These are phyloP conservation scores for Barbus barbus DNA, from an alignment of 2,113 vertebrate species.

Conservation along the genomic window DNA sequence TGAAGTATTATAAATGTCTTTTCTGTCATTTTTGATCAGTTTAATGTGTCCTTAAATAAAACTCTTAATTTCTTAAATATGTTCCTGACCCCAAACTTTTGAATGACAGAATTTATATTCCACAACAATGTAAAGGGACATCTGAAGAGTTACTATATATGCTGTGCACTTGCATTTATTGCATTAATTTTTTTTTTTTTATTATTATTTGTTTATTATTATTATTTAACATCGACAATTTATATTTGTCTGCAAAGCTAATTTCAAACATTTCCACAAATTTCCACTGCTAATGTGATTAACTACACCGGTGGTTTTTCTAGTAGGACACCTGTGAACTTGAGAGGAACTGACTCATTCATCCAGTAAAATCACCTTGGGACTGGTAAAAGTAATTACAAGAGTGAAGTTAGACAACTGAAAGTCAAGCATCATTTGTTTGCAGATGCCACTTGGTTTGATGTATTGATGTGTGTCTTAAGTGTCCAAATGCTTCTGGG, in stretches of 20 bases:
- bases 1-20: no score
- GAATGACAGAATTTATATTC: background rate
- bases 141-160: background rate
- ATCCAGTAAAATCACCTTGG: background rate
- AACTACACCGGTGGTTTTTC: background rate
- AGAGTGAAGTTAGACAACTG: background rate
- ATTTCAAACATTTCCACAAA: background rate
- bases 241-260: background rate
- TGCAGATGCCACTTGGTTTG: background rate
- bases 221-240: background rate
- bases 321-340: background rate
- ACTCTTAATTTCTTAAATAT: no score
- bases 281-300: background rate
- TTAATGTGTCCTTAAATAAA: no score
- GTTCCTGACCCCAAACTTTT: background rate
- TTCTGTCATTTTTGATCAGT: no score
- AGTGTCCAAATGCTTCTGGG: background rate
- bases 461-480: background rate
- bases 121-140: background rate
- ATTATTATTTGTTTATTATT: no score
- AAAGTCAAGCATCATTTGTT: slow-evolving; percentile 10
- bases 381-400: slow-evolving; percentile 7
- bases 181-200: no score
- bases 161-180: background rate
- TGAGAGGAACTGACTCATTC: slow-evolving; percentile 10